Evolutionary conservation across 2,888 invertebrate genomes (phyloP).

Genomic region (Toxonevra muliebris): DNA sequence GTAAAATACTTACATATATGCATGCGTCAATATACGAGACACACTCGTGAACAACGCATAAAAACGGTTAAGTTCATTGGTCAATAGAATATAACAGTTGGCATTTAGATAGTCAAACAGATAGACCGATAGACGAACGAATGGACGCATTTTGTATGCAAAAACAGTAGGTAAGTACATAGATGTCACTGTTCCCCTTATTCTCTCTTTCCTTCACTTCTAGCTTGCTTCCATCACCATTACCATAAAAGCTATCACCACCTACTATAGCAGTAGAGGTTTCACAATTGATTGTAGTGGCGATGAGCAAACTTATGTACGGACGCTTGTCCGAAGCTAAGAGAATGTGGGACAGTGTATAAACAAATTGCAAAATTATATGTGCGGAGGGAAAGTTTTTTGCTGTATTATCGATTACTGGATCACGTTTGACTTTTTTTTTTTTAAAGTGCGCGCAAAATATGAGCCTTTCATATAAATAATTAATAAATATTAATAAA

Average conservation of each 20-base stretch:
- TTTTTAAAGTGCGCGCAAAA: too few relatives aligned
- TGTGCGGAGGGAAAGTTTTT: conserved; percentile 37
- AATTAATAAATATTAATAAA: too few relatives aligned
- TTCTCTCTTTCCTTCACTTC: too few relatives aligned
- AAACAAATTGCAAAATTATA: conserved; percentile 15
- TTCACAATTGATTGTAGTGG: conserved; percentile 19
- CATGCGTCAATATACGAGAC: background rate
- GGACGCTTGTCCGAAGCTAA: conserved; percentile 39
- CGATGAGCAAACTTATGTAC: conserved; percentile 45
- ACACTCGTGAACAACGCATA: background rate
- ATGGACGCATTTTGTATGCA: too few relatives aligned
- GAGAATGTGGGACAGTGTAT: background rate
- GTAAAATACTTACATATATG: background rate
- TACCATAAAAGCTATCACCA: too few relatives aligned
- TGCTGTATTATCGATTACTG: conserved; percentile 48
- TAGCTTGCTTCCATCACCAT: too few relatives aligned
- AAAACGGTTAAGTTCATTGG: conserved; percentile 47
- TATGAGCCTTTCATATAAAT: too few relatives aligned
- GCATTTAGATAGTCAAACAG: background rate
- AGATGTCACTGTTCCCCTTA: too few relatives aligned
- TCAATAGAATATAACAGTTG: conserved; percentile 34
- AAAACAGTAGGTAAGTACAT: too few relatives aligned
- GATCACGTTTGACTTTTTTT: conserved; percentile 43
- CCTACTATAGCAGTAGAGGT: too few relatives aligned
- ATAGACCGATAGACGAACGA: too few relatives aligned